phyloP scores from a whole-genome alignment of 2,888 invertebrate species.

The Lochmaea crataegi region DNA sequence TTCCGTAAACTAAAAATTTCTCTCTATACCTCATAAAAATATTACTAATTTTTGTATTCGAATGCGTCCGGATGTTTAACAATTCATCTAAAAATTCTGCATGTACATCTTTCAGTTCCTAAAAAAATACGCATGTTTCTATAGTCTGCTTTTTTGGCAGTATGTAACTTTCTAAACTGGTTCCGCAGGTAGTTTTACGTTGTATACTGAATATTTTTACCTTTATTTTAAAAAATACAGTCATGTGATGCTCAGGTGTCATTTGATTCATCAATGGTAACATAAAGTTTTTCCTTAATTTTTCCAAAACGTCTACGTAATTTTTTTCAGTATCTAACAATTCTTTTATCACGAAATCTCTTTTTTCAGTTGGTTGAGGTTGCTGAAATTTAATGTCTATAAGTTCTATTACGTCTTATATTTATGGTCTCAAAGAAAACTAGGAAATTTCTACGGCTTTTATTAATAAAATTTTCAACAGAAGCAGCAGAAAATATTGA shows the following conservation, averaged over 20 bases:
- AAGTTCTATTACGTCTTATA: neutral
- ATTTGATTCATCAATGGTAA: slow-evolving; percentile 77
- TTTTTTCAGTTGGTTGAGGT: slow-evolving; percentile 75
- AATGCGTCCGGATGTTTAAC: slow-evolving; percentile 75
- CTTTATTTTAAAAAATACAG: slow-evolving; percentile 91
- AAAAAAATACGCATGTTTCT: slow-evolving; percentile 43
- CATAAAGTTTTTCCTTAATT: slow-evolving; percentile 84
- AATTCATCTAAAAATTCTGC: slow-evolving; percentile 85
- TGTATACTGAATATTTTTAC: slow-evolving; percentile 66
- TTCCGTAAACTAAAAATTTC: slow-evolving; percentile 92
- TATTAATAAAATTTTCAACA: neutral
- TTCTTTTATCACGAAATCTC: slow-evolving; percentile 94
- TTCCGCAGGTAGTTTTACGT: neutral
- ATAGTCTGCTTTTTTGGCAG: neutral
- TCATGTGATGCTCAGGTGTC: slow-evolving; percentile 78
- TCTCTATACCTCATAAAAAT: slow-evolving; percentile 93
- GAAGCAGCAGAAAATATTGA: too few species aligned
- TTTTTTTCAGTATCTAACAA: slow-evolving; percentile 97
- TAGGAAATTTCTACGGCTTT: neutral
- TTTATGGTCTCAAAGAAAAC: neutral
- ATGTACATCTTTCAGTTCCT: slow-evolving; percentile 90
- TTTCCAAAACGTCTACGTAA: slow-evolving; percentile 92
- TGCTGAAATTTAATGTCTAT: slow-evolving; percentile 46
- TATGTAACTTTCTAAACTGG: neutral
- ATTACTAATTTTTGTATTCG: slow-evolving; percentile 75